A percentile compares a stretch with the other conserved stretches of the same genome.
These are phyloP conservation scores for Pantelozetes paolii DNA, from an alignment of 2,888 invertebrate species.

Conservation along the genomic window DNA sequence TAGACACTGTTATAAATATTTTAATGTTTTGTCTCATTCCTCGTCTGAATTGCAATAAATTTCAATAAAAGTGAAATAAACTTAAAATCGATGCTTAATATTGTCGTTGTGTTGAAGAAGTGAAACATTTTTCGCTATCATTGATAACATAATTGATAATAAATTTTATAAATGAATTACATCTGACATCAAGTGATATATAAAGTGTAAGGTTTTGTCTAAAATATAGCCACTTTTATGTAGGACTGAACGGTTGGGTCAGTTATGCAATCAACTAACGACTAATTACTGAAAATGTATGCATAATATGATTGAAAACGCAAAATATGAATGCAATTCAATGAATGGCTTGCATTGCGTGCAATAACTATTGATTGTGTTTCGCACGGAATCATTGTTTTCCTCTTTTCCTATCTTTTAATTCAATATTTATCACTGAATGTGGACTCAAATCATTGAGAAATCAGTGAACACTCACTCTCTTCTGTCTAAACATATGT, in stretches of 20 bases:
- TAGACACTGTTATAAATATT: not conserved
- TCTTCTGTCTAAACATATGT: not conserved
- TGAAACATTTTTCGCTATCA: no score
- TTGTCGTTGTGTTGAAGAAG: no score
- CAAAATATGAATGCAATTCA: conserved; percentile 17
- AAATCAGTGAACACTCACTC: not conserved
- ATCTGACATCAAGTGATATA: not conserved
- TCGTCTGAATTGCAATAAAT: no score
- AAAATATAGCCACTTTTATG: not conserved
- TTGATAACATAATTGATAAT: no score
- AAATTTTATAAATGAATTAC: not conserved
- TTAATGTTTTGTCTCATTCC: not conserved
- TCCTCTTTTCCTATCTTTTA: not conserved
- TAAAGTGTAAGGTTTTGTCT: not conserved
- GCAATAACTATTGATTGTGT: not conserved
- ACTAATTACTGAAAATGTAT: conserved; percentile 25
- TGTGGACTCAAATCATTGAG: not conserved
- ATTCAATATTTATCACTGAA: conserved; percentile 6
- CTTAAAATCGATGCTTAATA: no score
- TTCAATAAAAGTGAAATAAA: no score
- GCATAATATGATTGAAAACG: not conserved
- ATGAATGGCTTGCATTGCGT: conserved; percentile 14
- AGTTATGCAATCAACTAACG: not conserved
- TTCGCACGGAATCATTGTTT: not conserved
- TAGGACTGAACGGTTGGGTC: not conserved